phyloP scores from a whole-genome alignment of 2,888 invertebrate genomes.

The Acanthoscelides obtectus region DNA sequence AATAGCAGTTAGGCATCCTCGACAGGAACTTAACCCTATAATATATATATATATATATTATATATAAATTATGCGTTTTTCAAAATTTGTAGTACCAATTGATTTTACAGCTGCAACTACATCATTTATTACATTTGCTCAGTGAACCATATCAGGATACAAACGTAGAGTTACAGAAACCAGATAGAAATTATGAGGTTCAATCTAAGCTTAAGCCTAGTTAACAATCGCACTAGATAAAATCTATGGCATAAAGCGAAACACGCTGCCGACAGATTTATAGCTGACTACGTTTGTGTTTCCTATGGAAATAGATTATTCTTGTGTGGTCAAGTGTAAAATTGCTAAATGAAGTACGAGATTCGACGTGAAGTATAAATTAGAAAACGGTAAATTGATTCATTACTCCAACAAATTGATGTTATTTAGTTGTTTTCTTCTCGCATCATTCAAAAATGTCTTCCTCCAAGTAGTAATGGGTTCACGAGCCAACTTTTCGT shows the following conservation, averaged over 20 bases:
- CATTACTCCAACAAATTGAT: neutral
- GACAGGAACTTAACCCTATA: too few species aligned
- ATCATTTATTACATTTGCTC: neutral
- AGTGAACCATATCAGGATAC: neutral
- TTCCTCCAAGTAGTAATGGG: neutral
- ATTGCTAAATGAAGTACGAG: neutral
- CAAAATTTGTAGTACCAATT: neutral
- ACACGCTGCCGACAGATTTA: neutral
- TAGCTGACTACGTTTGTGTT: neutral
- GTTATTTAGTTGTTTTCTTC: neutral
- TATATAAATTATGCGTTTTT: too few species aligned
- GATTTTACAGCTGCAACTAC: neutral
- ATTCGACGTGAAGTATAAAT: neutral
- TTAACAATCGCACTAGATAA: neutral
- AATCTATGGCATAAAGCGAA: neutral
- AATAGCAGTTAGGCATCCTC: too few species aligned
- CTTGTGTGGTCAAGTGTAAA: neutral
- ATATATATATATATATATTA: too few species aligned
- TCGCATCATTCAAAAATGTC: neutral
- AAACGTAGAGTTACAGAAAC: neutral
- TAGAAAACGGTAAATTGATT: neutral
- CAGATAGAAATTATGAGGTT: neutral
- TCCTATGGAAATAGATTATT: neutral
- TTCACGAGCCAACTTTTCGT: neutral
- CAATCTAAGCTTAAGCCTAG: neutral